Percentiles rank a stretch among this genome's conserved stretches.
Evolutionary conservation across 2,797 vertebrate species (phyloP).

Genomic region (Geotrypetes seraphini): DNA sequence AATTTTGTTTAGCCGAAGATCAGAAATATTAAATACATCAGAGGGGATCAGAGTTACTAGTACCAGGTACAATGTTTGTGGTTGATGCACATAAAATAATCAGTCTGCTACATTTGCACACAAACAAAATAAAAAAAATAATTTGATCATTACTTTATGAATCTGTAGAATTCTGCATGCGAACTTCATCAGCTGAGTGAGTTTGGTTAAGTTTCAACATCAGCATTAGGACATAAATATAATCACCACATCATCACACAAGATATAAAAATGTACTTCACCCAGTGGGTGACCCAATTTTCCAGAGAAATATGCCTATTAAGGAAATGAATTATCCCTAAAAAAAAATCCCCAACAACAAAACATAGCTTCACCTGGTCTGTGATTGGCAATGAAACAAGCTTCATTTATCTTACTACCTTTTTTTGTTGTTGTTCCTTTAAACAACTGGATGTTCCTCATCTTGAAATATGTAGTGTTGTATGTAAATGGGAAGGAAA

Average conservation of each 20-base stretch:
- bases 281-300: too few relatives aligned
- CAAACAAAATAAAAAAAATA: slow-evolving; percentile 26
- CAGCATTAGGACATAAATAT: slow-evolving; percentile 57
- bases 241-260: slow-evolving; percentile 33
- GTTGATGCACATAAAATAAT: slow-evolving; percentile 46
- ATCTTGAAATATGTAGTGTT: too few relatives aligned
- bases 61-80: slow-evolving; percentile 42
- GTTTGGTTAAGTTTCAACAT: slow-evolving; percentile 42
- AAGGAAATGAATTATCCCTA: too few relatives aligned
- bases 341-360: too few relatives aligned
- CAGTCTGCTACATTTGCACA: slow-evolving; percentile 40
- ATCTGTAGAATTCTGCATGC: slow-evolving; percentile 31
- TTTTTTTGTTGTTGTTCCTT: too few relatives aligned
- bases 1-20: too few relatives aligned
- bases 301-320: too few relatives aligned
- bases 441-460: too few relatives aligned
- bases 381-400: too few relatives aligned
- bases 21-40: not conserved
- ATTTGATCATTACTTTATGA: slow-evolving; percentile 38
- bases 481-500: too few relatives aligned
- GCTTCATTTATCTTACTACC: too few relatives aligned
- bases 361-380: too few relatives aligned
- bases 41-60: slow-evolving; percentile 29
- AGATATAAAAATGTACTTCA: slow-evolving; percentile 26
- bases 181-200: slow-evolving; percentile 29